Conservation (phyloP, 2,113 vertebrate genomes). For the Orientallactaga bullata region DNA sequence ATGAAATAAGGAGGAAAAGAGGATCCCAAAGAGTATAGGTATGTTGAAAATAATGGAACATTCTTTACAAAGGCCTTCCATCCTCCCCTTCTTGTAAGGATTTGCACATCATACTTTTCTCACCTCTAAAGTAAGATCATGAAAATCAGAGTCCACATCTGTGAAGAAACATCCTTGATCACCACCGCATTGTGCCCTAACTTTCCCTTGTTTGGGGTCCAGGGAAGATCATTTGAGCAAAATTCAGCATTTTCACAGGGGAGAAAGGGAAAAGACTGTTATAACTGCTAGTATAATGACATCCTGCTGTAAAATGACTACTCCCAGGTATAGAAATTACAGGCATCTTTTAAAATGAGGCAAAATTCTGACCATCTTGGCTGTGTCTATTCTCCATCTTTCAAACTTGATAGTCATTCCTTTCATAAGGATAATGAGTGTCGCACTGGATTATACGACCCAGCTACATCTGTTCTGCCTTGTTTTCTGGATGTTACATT, state of each 20-base stretch:
- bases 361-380: conserved; percentile 67
- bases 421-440: conserved; percentile 80
- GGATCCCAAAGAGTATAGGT: conserved; percentile 15
- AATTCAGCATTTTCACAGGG: conserved; percentile 70
- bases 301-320: conserved; percentile 67
- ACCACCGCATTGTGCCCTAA: conserved; percentile 36
- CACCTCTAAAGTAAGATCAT: conserved; percentile 18
- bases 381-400: conserved; percentile 72
- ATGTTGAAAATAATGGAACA: neutral
- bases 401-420: conserved; percentile 75
- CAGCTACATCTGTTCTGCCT: conserved; percentile 78
- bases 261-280: conserved; percentile 52
- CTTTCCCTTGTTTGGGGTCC: conserved; percentile 45
- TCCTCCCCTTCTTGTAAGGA: neutral
- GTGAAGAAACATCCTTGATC: conserved; percentile 37
- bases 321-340: conserved; percentile 78
- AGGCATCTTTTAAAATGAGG: conserved; percentile 73
- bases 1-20: neutral
- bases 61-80: neutral
- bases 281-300: conserved; percentile 74
- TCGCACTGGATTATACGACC: conserved; percentile 70
- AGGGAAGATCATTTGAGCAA: conserved; percentile 71
- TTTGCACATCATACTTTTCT: conserved; percentile 32
- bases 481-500: conserved; percentile 74
- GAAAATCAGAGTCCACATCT: conserved; percentile 46